phyloP scores from a whole-genome alignment of 2,888 invertebrate genomes.

The Dascillus cervinus region DNA sequence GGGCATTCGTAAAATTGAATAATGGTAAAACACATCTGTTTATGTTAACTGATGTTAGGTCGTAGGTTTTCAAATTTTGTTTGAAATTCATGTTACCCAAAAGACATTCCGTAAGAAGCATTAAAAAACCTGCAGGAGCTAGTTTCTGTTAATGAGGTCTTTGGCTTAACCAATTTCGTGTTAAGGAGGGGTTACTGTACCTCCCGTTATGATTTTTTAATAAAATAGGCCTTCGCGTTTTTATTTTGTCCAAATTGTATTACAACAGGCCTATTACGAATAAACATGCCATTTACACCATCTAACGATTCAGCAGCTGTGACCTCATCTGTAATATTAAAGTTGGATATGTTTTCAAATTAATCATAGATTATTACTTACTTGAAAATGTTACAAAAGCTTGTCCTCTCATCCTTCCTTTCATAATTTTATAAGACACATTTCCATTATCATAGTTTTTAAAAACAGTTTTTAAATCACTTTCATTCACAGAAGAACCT shows the following conservation, averaged over 20 bases:
- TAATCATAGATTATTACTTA: constrained; percentile 25
- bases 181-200: too few species aligned
- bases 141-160: too few species aligned
- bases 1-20: too few species aligned
- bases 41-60: too few species aligned
- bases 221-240: too few species aligned
- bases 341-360: constrained; percentile 2
- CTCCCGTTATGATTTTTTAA: too few species aligned
- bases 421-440: constrained; percentile 42
- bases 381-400: constrained; percentile 50
- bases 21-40: too few species aligned
- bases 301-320: constrained; percentile 45
- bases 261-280: constrained; percentile 47
- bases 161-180: too few species aligned
- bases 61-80: too few species aligned
- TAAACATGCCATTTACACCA: constrained; percentile 46
- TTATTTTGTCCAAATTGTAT: constrained; percentile 32
- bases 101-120: too few species aligned
- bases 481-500: constrained; percentile 41
- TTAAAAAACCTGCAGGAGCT: too few species aligned
- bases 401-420: constrained; percentile 52
- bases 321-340: constrained; percentile 40
- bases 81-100: too few species aligned
- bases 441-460: constrained; percentile 37
- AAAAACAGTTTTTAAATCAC: constrained; percentile 46